A percentile compares a stretch with the other conserved stretches of the same genome.
Conservation (phyloP, 2,888 invertebrate genomes). For the Drosophila stalkeri region DNA sequence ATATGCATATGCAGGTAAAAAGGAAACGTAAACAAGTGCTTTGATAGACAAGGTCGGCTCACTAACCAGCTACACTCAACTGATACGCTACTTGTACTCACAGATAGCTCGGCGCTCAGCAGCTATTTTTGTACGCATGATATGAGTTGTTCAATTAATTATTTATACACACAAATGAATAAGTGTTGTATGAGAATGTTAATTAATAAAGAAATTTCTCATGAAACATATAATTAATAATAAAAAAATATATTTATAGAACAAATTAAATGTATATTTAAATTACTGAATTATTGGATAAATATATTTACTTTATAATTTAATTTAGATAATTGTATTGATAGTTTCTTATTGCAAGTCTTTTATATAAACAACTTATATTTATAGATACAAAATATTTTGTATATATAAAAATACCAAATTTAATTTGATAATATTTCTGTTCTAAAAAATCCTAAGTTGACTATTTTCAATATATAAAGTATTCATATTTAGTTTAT, state of each 20-base stretch:
- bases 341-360: too few relatives aligned
- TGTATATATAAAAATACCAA: too few relatives aligned
- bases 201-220: not conserved
- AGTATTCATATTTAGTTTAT: not conserved
- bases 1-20: constrained; percentile 37
- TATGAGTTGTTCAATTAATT: not conserved
- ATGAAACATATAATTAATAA: not conserved
- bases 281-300: too few relatives aligned
- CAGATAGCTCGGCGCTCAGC: not conserved
- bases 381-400: too few relatives aligned
- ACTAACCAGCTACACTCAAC: constrained; percentile 19
- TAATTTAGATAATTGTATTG: too few relatives aligned
- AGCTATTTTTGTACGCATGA: constrained; percentile 2
- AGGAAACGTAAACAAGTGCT: constrained; percentile 64
- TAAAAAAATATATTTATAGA: not conserved
- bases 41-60: constrained; percentile 25
- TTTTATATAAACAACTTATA: too few relatives aligned
- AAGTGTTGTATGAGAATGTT: not conserved
- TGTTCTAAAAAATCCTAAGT: too few relatives aligned
- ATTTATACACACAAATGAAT: not conserved
- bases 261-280: too few relatives aligned
- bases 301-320: too few relatives aligned
- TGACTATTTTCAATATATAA: not conserved
- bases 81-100: not conserved
- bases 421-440: too few relatives aligned